Conservation (phyloP, 2,888 invertebrate species). For the Platypus cylindrus region DNA sequence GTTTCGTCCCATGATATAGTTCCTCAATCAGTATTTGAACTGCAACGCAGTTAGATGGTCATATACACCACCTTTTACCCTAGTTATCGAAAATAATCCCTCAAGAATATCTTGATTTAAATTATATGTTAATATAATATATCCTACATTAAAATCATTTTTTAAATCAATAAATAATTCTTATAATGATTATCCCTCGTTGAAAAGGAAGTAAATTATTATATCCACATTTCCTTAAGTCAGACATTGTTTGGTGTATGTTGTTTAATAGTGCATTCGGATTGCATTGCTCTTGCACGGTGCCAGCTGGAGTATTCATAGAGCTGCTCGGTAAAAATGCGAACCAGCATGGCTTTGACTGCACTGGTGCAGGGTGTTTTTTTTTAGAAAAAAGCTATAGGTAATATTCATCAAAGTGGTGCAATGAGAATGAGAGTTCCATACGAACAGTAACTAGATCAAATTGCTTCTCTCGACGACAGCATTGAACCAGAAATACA, state of each 20-base stretch:
- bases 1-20: constrained; percentile 15
- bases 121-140: constrained; percentile 17
- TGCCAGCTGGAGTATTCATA: too few species aligned
- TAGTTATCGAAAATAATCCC: constrained; percentile 17
- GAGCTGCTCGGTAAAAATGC: too few species aligned
- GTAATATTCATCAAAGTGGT: too few species aligned
- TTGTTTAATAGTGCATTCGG: constrained; percentile 1
- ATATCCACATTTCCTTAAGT: constrained; percentile 1
- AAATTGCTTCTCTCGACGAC: too few species aligned
- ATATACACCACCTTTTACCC: constrained; percentile 15
- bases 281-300: too few species aligned
- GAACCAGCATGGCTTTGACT: too few species aligned
- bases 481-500: too few species aligned
- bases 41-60: constrained; percentile 16
- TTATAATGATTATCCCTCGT: constrained; percentile 7
- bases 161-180: constrained; percentile 4
- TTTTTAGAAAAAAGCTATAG: too few species aligned
- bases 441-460: too few species aligned
- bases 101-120: constrained; percentile 21
- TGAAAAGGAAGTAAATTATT: constrained; percentile 7
- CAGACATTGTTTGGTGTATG: background rate
- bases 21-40: constrained; percentile 15
- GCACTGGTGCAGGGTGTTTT: too few species aligned
- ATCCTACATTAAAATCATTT: constrained; percentile 12
- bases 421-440: too few species aligned